Base-by-base conservation (phyloP, 2,888 invertebrate genomes). In the Volucella zonaria region DNA sequence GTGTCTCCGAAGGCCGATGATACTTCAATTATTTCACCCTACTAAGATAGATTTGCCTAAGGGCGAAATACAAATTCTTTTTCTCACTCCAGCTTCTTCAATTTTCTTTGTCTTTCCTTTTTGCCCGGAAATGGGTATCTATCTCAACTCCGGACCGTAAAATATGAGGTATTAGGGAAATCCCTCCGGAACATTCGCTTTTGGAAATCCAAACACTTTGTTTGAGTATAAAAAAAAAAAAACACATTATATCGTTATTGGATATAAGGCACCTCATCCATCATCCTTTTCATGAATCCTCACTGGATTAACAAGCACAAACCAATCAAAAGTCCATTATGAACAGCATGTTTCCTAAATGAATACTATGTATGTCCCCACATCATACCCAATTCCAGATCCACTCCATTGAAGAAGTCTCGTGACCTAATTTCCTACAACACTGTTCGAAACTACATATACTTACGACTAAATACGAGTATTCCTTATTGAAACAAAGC, bases 21-120 rank as follows among this genome's bases (percentile, higher is more conserved):
- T 54, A 62, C 54, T 61, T 42, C 47, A 18, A 56, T 74, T 47
- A 64, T 56, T 54, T 51, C 38, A 74, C 49, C 51, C 9, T 14
- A 47, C 45, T 6, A 23, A 23, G 3, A 23, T 23, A 31, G 6
- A 4, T 31, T 31, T 31, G 31, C 31, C 31, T 31, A 6, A 31
- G 31, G 31, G 6, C 6, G 31, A 6, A 31, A 31, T 31, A 4
- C 6, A 31, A 31, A 31, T 31, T 31, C 31, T 4, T 23, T 23
- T 3, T 23, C 4, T 23, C 4, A 1, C 23, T 23, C 23, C 23
- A 23, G 23, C 0, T 23, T 23, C 18, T 42, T 23, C n/a, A 18
- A 1, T 56, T 47, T 52, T 51, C 3, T 56, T 31, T 59, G 3
- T 11, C 14, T 1, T 52, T 38, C 42, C 23, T 52, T 15, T 52